phyloP scores from a whole-genome alignment of 2,113 vertebrate species.

The Burhinus bistriatus region DNA sequence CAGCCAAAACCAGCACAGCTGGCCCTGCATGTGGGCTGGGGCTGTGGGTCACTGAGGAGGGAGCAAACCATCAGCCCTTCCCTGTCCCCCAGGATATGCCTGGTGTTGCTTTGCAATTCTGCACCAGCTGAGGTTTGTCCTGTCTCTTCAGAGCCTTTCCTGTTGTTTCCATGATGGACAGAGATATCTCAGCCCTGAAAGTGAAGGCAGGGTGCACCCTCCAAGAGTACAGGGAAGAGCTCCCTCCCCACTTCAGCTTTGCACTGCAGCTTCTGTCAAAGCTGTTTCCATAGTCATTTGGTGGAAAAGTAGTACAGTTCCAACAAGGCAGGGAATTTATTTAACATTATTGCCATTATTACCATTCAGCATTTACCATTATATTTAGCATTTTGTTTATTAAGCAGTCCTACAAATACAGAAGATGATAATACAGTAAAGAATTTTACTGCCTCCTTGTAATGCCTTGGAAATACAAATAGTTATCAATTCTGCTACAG shows the following conservation, averaged over 20 bases:
- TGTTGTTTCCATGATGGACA: neutral
- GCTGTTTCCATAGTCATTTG: neutral
- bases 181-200: neutral
- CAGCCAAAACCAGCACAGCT: neutral
- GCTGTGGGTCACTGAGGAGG: accelerated
- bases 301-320: neutral
- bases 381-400: neutral
- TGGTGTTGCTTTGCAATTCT: neutral
- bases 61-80: neutral
- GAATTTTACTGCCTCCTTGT: neutral
- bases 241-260: neutral
- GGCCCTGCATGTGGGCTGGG: neutral
- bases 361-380: neutral
- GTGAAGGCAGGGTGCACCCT: neutral
- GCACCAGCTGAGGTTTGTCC: neutral
- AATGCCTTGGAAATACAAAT: neutral
- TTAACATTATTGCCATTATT: neutral
- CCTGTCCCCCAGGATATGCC: neutral
- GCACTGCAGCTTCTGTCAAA: neutral
- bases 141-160: neutral
- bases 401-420: neutral
- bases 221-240: neutral
- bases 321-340: neutral
- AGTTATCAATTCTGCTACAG: neutral
- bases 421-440: neutral